phyloP scores from a whole-genome alignment of 1,140 invertebrate genomes.

The Pomacea maculata region DNA sequence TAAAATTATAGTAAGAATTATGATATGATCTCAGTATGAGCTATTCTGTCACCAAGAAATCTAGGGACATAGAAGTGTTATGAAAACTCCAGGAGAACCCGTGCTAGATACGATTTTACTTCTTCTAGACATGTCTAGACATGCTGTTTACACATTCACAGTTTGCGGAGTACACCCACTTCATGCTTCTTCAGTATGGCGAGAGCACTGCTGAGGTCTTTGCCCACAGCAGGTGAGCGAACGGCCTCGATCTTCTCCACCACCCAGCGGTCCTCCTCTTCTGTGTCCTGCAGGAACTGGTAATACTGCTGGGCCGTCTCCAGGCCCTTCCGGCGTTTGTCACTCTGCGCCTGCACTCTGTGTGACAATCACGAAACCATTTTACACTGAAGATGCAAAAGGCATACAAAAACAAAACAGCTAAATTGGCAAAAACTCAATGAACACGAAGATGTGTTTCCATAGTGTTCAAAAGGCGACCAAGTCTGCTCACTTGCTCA shows the following conservation, averaged over 20 bases:
- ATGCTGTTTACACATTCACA: not conserved
- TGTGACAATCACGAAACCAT: not conserved
- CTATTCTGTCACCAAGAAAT: not conserved
- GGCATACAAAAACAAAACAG: too few relatives aligned
- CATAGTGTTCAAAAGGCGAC: not conserved
- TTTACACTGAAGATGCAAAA: too few relatives aligned
- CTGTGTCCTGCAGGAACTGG: conserved; percentile 96
- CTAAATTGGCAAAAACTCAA: not conserved
- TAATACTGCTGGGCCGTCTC: conserved; percentile 93
- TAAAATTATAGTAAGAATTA: too few relatives aligned
- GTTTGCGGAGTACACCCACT: conserved; percentile 62
- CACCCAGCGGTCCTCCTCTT: conserved; percentile 99
- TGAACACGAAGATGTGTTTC: not conserved
- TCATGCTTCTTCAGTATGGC: conserved; percentile 95
- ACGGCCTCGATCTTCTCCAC: conserved; percentile 93
- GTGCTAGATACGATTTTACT: not conserved
- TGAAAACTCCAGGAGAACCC: not conserved
- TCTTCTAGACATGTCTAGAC: not conserved
- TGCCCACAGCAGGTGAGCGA: conserved; percentile 88
- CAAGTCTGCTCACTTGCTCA: conserved; percentile 69
- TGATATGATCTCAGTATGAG: too few relatives aligned
- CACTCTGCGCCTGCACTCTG: conserved; percentile 72
- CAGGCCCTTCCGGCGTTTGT: conserved; percentile 80
- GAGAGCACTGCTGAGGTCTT: conserved; percentile 89
- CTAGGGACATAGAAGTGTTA: not conserved